Base-by-base conservation (phyloP, 2,797 vertebrate genomes). In the Spea hammondii region DNA sequence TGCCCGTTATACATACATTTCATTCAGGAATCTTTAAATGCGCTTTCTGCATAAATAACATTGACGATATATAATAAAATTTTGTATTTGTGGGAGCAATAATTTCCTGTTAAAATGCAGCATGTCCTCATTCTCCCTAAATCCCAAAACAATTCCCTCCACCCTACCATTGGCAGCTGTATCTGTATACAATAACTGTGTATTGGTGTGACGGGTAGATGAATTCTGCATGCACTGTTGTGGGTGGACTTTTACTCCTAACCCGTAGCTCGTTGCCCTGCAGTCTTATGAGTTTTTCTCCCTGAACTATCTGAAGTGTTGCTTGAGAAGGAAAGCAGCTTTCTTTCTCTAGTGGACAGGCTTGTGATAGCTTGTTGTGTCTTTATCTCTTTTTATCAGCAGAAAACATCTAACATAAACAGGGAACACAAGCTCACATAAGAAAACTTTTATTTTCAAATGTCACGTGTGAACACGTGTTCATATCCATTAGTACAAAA, bases 371-470 rank as follows among this genome's bases (percentile, higher is more conserved):
- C 11, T 59, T 80, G 59, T 14, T 55, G 50, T 46, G 49, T 54
- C n/a, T 65, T 49, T 64, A 75, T 69, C 47, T 10, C 50, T 68
- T n/a, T 59, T 67, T 14, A 60, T 74, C 32, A 50, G 6, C 44
- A 74, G 57, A 79, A 17, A 74, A 17, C 65, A 64, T 53, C 72
- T 45, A 65, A 53, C 46, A 65, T 17, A 55, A 70, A 53, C 5
- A 54, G 2, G 14, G n/a, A 5, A 53, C 1, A 51, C 8, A 49
- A 73, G 59, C 53, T 4, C 2, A n/a, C 46, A 32, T 4, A 32
- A 44, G 17, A 51, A 51, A 46, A 14, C 47, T 5, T n/a, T 64
- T 65, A n/a, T 71, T 65, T 32, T 54, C 13, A 9, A 51, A 51
- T 44, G 17, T 45, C 6, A 11, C 12, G 3, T 53, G 32, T 51